A percentile compares a stretch with the other conserved stretches of the same genome.
phyloP scores from a whole-genome alignment of 2,888 invertebrate species.

The Zaprionus lineosus region DNA sequence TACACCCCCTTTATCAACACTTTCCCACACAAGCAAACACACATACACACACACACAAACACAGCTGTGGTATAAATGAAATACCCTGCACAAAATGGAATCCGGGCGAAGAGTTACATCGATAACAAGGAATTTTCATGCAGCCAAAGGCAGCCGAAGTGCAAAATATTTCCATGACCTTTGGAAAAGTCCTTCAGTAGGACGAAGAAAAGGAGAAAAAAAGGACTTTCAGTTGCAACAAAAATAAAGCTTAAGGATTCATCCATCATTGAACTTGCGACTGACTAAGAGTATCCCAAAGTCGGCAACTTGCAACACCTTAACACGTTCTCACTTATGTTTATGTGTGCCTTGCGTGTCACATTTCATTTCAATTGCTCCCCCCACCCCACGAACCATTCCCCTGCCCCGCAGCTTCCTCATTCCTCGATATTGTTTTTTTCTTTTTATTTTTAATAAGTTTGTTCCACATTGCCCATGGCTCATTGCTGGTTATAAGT shows the following conservation, averaged over 20 bases:
- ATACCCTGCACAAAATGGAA: background rate
- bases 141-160: too few species aligned
- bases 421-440: slow-evolving; percentile 35
- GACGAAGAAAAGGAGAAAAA: too few species aligned
- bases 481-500: slow-evolving; percentile 19
- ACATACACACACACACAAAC: slow-evolving; percentile 2
- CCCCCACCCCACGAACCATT: background rate
- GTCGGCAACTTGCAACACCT: background rate
- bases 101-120: too few species aligned
- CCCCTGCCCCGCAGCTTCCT: background rate
- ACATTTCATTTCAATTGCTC: slow-evolving; percentile 57
- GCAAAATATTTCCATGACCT: too few species aligned
- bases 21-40: slow-evolving; percentile 49
- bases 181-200: too few species aligned
- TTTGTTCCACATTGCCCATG: slow-evolving; percentile 48
- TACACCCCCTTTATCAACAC: slow-evolving; percentile 40
- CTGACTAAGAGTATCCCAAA: background rate
- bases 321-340: background rate
- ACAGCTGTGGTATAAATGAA: slow-evolving; percentile 20
- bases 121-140: too few species aligned
- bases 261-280: too few species aligned
- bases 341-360: slow-evolving; percentile 53
- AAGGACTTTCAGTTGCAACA: too few species aligned
- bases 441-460: slow-evolving; percentile 49
- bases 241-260: too few species aligned